Base-by-base conservation (phyloP, 2,888 invertebrate genomes). In the Pristionchus entomophagus region DNA sequence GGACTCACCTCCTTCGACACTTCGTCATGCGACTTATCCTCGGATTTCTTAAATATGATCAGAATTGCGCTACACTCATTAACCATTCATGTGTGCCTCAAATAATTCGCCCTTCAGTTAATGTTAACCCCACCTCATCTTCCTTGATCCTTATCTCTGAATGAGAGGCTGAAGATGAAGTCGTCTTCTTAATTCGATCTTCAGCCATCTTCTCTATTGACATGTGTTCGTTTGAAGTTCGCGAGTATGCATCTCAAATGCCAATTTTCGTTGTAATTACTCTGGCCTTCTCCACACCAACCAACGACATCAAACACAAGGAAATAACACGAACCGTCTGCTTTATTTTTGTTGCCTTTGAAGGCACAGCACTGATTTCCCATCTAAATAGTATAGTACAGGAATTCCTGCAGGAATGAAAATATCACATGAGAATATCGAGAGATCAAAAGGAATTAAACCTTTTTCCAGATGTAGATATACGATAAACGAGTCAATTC, bases 321-420 rank as follows among this genome's bases (percentile, higher is more conserved):
- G n/a, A 35, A 32, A 29, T 62, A 62, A 10, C 22, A 69, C 65
- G 38, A 26, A 73, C 78, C 78, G 29, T 80, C 78, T 26, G 22
- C 32, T 17, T 32, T 51, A 2, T 41, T 65, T 32, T 45, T 49
- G 19, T 62, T 51, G 8, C 78, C 51, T 80, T 51, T 80, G 51
- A 32, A 80, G 22, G 51, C 49, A 29, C 78, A 80, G 26, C 78
- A 80, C n/a, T 80, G 49, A 80, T 80, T 80, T 17, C 78, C 78
- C 78, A 80, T 80, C 78, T 80, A 32, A 51, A 80, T 19, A n/a
- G n/a, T n/a, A n/a, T 2, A 2, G 1, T 65, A 19, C 19, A 35
- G 22, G 4, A 10, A n/a, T 73, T 6, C 6, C 8, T 45, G 14
- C 8, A 45, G 45, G 45, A 45, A 10, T 5, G 17, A 73, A 26